Percentiles rank a stretch among this genome's conserved stretches.
These are phyloP conservation scores for Hirtodrosophila histrioides DNA, from an alignment of 2,888 invertebrate species.

Conservation along the genomic window DNA sequence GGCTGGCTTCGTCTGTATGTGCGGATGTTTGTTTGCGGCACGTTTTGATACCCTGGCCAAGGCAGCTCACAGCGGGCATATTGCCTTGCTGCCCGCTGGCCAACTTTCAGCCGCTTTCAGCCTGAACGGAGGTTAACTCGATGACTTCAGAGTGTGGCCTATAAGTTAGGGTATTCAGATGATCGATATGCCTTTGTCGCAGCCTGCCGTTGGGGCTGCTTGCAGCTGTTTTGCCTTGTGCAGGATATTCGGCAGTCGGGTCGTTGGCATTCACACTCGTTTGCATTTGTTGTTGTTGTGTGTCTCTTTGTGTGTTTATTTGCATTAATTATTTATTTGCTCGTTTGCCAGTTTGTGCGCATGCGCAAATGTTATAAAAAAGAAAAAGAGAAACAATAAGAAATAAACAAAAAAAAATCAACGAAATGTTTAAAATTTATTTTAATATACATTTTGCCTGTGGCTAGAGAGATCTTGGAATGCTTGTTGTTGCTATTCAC, in stretches of 20 bases:
- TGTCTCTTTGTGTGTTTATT: constrained; percentile 63
- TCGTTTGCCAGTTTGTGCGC: constrained; percentile 78
- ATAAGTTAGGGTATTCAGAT: no score
- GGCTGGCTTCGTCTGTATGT: constrained; percentile 14
- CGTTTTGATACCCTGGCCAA: constrained; percentile 48
- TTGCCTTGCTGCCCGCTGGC: neutral
- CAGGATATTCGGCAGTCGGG: constrained; percentile 25
- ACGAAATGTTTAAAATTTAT: constrained; percentile 71
- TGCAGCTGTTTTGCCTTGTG: neutral
- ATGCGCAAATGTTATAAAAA: constrained; percentile 75
- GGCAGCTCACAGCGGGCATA: neutral
- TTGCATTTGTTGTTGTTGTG: constrained; percentile 12
- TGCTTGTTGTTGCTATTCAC: constrained; percentile 45
- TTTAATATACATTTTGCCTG: constrained; percentile 63
- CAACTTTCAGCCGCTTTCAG: no score
- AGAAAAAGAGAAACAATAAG: constrained; percentile 8
- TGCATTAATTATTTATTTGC: constrained; percentile 79
- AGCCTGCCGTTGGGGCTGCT: no score
- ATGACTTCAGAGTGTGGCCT: no score
- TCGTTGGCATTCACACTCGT: constrained; percentile 1
- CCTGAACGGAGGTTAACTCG: no score
- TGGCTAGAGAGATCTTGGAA: constrained; percentile 35
- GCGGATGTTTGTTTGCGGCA: constrained; percentile 51
- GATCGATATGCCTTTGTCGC: no score
- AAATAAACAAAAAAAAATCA: constrained; percentile 35